Evolutionary conservation across 2,888 invertebrate genomes (phyloP).

Genomic region (Chalcosyrphus nemorum): DNA sequence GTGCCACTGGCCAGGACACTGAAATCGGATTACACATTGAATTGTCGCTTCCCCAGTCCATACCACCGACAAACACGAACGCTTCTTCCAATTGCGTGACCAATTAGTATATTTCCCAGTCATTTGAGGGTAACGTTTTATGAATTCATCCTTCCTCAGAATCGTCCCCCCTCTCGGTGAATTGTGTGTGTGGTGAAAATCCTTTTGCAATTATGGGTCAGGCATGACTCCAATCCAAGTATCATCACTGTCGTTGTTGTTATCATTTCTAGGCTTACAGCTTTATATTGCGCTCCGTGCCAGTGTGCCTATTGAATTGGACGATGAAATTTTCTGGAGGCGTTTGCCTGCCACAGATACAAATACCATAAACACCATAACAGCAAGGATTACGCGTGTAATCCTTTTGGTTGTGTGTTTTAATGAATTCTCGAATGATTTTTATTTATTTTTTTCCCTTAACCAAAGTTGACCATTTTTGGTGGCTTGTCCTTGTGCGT

Average conservation of each 20-base stretch:
- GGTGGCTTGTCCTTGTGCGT: not conserved
- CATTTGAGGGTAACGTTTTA: conserved; percentile 38
- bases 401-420: conserved; percentile 59
- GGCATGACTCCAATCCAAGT: conserved; percentile 33
- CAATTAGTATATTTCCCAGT: conserved; percentile 60
- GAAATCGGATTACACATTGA: conserved; percentile 53
- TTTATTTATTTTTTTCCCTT: conserved; percentile 1
- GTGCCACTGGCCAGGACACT: conserved; percentile 29
- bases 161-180: conserved; percentile 3
- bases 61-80: conserved; percentile 22
- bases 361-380: not conserved
- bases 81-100: conserved; percentile 54
- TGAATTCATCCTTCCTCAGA: conserved; percentile 40
- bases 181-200: conserved; percentile 42
- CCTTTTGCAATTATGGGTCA: conserved; percentile 44
- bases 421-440: conserved; percentile 47
- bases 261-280: conserved; percentile 4
- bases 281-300: not conserved
- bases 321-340: conserved; percentile 16
- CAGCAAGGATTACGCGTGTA: conserved; percentile 55
- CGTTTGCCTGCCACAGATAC: not conserved
- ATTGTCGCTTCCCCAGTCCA: not conserved
- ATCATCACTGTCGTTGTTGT: conserved; percentile 17
- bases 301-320: conserved; percentile 39
- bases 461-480: conserved; percentile 30